Evolutionary conservation across 2,113 vertebrate species (phyloP).

Genomic region (Phasianus colchicus): DNA sequence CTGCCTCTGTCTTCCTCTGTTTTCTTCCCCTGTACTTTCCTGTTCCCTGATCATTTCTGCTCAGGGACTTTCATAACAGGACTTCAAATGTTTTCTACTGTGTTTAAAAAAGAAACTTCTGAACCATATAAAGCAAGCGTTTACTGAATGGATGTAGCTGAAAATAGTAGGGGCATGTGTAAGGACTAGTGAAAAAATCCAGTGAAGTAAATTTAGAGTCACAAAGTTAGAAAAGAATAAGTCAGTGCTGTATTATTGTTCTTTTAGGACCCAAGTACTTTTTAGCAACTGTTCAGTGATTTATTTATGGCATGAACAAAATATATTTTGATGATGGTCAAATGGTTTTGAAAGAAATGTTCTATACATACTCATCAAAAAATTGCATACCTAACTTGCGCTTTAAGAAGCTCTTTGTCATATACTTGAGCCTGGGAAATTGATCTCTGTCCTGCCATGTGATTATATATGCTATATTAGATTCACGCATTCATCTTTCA

Average conservation of each 20-base stretch:
- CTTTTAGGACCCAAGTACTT: neutral
- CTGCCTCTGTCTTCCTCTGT: neutral
- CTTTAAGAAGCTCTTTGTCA: neutral
- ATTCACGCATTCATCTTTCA: neutral
- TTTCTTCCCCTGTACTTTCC: neutral
- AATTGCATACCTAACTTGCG: neutral
- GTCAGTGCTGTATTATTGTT: neutral
- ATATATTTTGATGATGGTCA: neutral
- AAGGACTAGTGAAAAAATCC: neutral
- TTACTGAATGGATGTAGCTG: neutral
- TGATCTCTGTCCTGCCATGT: neutral
- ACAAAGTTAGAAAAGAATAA: neutral
- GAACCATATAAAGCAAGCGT: neutral
- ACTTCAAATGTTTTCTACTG: neutral
- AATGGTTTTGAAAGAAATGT: rapidly evolving
- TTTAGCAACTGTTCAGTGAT: neutral
- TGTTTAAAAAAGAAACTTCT: neutral
- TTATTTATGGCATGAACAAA: neutral
- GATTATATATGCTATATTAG: neutral
- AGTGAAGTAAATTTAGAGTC: neutral
- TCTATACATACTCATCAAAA: neutral
- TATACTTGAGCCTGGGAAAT: neutral
- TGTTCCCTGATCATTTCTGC: neutral
- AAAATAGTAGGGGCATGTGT: neutral
- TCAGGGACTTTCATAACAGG: neutral